Evolutionary conservation across 1,140 invertebrate species (phyloP).

Genomic region (Acromyrmex echinatior): DNA sequence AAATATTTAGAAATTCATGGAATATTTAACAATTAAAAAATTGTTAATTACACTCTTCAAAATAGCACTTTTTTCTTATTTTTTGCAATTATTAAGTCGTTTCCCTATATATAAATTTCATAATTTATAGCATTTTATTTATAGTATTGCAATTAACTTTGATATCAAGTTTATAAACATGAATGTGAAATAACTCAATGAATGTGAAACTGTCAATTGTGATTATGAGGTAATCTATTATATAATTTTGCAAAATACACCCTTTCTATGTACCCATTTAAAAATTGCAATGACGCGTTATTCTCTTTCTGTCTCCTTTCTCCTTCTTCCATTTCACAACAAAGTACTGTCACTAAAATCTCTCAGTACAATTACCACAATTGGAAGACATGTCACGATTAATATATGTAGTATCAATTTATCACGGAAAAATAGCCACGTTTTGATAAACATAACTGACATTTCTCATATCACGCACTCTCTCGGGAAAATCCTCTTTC

Average conservation of each 20-base stretch:
- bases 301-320: background rate
- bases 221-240: background rate
- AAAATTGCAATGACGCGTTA: background rate
- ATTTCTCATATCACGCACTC: background rate
- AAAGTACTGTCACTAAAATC: background rate
- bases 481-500: background rate
- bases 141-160: conserved; percentile 2
- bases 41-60: background rate
- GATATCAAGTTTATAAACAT: background rate
- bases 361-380: background rate
- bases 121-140: too few relatives aligned
- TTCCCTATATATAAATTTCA: too few relatives aligned
- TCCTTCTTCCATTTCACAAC: conserved; percentile 2
- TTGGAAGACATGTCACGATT: background rate
- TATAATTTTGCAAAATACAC: background rate
- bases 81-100: background rate
- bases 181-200: background rate
- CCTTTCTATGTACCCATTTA: background rate
- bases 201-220: background rate
- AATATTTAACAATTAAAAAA: background rate
- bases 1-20: background rate
- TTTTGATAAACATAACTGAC: conserved; percentile 26
- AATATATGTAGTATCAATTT: background rate
- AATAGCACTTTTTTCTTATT: background rate
- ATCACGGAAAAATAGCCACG: conserved; percentile 10